phyloP scores from a whole-genome alignment of 2,113 vertebrate species.

The Rhinopomastus cyanomelas region DNA sequence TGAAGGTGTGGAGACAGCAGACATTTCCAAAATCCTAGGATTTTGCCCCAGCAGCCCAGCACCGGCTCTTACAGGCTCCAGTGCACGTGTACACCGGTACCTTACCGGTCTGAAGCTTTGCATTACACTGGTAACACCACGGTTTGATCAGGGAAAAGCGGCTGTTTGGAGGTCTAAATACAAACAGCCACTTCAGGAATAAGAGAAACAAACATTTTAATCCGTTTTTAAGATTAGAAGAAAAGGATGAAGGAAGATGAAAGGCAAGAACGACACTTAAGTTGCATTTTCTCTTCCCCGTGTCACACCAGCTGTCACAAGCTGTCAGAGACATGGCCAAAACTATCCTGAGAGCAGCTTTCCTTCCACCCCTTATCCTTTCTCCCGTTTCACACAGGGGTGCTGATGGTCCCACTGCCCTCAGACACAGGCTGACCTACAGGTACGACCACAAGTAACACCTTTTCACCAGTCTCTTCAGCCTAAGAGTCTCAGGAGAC shows the following conservation, averaged over 20 bases:
- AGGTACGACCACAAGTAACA: fast-evolving
- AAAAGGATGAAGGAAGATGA: too few species aligned
- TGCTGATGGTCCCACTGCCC: not conserved
- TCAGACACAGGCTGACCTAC: not conserved
- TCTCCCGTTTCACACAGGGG: too few species aligned
- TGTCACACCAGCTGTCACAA: not conserved
- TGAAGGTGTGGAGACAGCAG: not conserved
- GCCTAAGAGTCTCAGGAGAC: not conserved
- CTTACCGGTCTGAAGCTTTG: fast-evolving
- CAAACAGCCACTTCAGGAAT: fast-evolving
- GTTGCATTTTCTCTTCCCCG: not conserved
- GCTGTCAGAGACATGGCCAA: fast-evolving
- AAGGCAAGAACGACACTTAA: not conserved
- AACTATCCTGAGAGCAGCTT: fast-evolving
- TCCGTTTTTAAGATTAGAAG: not conserved
- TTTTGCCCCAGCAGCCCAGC: not conserved
- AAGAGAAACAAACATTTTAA: fast-evolving
- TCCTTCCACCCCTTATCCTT: too few species aligned
- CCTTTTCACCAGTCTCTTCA: not conserved
- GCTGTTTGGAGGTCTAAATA: not conserved
- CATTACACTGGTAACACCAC: fast-evolving
- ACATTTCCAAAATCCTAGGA: not conserved
- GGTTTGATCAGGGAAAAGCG: fast-evolving
- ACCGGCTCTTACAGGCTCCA: not conserved
- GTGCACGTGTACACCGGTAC: fast-evolving